Evolutionary conservation across 1,140 invertebrate species (phyloP), one percentile per base, ranked within the genome.

Genomic region (Lamellibrachia luymesi): DNA sequence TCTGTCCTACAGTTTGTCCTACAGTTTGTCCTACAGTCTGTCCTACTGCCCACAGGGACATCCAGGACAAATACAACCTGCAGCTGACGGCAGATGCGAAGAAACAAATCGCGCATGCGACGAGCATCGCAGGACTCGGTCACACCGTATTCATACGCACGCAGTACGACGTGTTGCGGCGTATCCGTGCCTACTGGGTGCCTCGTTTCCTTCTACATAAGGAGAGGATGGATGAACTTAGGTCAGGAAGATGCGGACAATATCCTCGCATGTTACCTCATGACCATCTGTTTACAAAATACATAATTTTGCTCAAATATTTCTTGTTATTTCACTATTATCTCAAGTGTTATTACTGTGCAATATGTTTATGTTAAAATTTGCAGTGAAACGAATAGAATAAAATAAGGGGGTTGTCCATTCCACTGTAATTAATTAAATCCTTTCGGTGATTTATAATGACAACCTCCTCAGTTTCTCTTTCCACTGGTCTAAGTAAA

Each of bases 151-250:
- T 96, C 93, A 95, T 96, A 10, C 95, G 95, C 6, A 96, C 96
- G 2, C 96, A 96, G 94, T 96, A 96, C 93, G 96, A 96, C 93
- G 95, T 96, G 1, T 94, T 96, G 8, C 94, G 96, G 27, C 94
- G 96, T 90, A 94, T 96, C 17, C 94, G 96, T 51, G 95, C 95
- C 10, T 96, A 96, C 94, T 96, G 96, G 96, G 94, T 96, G 56
- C 95, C 95, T 0, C 93, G 96, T 92, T 96, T 95, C 94, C 94
- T 96, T 8, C 94, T 96, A 49, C 96, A 96, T 93, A 94, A 95
- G 93, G 96, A 96, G 92, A 94, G 95, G 51, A 94, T 94, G n/a
- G 94, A 94, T n/a, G 93, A 92, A 92, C 89, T 95, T 50, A 95
- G 93, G 95, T 95, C 38, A 94, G 92, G 64, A 38, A 38, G 38